Base-by-base conservation (phyloP, 2,113 vertebrate species). In the Callipepla squamata region DNA sequence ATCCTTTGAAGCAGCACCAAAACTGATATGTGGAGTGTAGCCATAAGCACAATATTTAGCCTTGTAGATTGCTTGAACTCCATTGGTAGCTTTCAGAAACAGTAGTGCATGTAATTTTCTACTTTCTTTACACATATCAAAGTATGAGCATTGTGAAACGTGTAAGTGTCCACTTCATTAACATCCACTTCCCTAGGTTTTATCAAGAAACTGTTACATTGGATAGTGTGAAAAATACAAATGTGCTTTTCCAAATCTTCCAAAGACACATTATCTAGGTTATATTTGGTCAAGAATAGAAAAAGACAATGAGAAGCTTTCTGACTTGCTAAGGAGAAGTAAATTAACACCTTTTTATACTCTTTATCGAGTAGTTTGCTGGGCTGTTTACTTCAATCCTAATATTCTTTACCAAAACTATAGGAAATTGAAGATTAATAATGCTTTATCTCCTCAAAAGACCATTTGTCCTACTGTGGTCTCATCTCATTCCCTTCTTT, bases 1-100 rank as follows among this genome's bases (percentile, higher is more conserved):
- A 96, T 92, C 92, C 63, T 86, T 90, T 82, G 61, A 78, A 57
- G 79, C 79, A 59, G 57, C 48, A 94, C 38, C 55, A 74, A 73
- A 88, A 90, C 58, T 13, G 1, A 11, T 28, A 28, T 55, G 30
- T 86, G 23, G 53, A 76, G 3, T 61, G 19, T 45, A 88, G 63
- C 40, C 40, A 14, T 18, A 70, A 85, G 47, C 50, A 70, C 30
- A 51, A 20, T 38, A 34, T 66, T 82, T 53, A 65, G 72, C 44
- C 69, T 82, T 87, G 42, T 14, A 65, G 40, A 11, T 55, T 89
- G 23, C 58, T 80, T 45, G n/a, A 53, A 84, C 23, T 18, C 2
- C 13, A n/a, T 5, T n/a, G 23, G 20, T 2, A 0, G 18, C 55
- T 58, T 63, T 55, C 30, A 58, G 17, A 77, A 81, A 23, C 7